phyloP scores from a whole-genome alignment of 2,113 vertebrate genomes.

The Xiphias gladius region DNA sequence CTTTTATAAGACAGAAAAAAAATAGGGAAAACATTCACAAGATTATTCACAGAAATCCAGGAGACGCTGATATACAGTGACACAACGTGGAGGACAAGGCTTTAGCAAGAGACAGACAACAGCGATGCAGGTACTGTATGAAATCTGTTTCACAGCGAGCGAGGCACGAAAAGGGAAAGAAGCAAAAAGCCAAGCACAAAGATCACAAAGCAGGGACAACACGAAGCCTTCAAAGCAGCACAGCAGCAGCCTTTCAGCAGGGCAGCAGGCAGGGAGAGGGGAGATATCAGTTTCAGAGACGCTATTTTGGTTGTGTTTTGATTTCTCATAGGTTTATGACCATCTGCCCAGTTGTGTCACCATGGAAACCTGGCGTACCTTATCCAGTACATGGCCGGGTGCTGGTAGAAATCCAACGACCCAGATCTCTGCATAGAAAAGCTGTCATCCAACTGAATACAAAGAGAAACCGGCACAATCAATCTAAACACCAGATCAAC shows the following conservation, averaged over 20 bases:
- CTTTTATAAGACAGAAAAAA: neutral
- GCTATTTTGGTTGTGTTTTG: constrained; percentile 69
- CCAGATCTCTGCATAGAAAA: constrained; percentile 99
- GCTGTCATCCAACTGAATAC: constrained; percentile 98
- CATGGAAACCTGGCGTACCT: constrained; percentile 91
- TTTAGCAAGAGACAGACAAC: neutral
- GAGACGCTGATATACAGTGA: constrained; percentile 9
- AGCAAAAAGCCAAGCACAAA: constrained; percentile 24
- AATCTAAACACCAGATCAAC: constrained; percentile 48
- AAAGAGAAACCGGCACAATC: constrained; percentile 88
- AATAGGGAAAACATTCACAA: neutral
- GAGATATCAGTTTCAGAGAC: constrained; percentile 23
- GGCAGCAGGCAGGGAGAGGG: constrained; percentile 28
- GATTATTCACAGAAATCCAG: constrained; percentile 15
- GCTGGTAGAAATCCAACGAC: constrained; percentile 99
- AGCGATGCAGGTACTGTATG: constrained; percentile 4
- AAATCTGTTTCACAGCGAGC: constrained; percentile 2
- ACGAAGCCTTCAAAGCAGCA: constrained; percentile 40
- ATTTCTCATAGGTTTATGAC: constrained; percentile 66
- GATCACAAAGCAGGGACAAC: constrained; percentile 22
- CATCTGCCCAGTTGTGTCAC: constrained; percentile 77
- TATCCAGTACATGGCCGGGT: constrained; percentile 99
- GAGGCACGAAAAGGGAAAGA: neutral
- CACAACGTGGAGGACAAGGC: neutral
- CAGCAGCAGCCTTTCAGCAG: constrained; percentile 57